phyloP scores from a whole-genome alignment of 2,797 vertebrate genomes.

The Carduelis carduelis region DNA sequence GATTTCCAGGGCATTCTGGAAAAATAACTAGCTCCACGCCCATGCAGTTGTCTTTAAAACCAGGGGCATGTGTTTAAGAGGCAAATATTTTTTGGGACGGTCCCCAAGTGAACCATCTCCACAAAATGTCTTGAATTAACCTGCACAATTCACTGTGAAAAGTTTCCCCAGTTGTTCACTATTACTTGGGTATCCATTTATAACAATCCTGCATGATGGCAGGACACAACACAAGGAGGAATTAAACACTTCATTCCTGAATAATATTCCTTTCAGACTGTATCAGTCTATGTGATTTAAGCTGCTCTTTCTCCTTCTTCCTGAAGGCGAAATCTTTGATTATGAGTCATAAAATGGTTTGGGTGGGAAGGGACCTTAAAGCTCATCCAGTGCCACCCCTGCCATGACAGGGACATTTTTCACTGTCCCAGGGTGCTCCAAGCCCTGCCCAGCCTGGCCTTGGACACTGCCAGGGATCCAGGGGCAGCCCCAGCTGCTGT shows the following conservation, averaged over 20 bases:
- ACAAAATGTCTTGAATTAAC: background rate
- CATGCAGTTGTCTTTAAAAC: background rate
- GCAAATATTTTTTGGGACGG: background rate
- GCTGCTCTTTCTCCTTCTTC: background rate
- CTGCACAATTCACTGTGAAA: background rate
- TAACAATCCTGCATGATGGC: background rate
- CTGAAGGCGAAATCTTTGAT: background rate
- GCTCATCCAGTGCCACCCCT: fast-evolving
- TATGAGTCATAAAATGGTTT: background rate
- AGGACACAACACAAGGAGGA: background rate
- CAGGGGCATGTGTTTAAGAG: background rate
- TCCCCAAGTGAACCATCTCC: background rate
- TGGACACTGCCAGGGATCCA: background rate
- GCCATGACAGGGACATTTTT: background rate
- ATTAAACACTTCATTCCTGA: background rate
- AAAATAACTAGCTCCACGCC: background rate
- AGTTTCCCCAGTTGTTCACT: background rate
- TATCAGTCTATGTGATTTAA: background rate
- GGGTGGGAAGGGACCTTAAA: background rate
- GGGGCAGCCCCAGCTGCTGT: background rate
- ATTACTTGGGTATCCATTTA: background rate
- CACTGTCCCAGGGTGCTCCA: background rate
- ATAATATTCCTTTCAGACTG: background rate
- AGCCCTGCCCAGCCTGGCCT: fast-evolving
- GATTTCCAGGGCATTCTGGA: background rate